Conservation (phyloP, 2,888 invertebrate species). For the Odontomyia ornata region DNA sequence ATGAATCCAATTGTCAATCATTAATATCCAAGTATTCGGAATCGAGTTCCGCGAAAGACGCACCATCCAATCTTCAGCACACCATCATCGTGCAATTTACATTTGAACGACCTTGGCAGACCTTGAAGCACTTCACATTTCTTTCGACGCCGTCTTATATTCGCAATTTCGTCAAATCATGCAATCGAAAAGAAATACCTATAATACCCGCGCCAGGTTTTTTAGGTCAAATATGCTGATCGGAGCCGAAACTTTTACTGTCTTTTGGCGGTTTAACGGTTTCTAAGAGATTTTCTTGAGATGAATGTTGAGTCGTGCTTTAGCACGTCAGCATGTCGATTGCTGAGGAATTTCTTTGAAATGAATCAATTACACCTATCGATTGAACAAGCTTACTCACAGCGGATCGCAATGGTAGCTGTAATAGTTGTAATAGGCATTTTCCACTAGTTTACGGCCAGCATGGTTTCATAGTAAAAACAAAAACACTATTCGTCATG, state of each 20-base stretch:
- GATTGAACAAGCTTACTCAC: not conserved
- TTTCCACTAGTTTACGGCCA: not conserved
- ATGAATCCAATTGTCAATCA: too few species aligned
- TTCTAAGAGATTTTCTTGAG: conserved; percentile 10
- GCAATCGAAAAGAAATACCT: conserved; percentile 14
- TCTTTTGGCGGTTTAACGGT: not conserved
- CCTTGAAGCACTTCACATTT: conserved; percentile 21
- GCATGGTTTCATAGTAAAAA: not conserved
- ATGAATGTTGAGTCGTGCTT: not conserved
- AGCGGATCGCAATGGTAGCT: not conserved
- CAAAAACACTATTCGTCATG: not conserved
- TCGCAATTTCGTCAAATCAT: conserved; percentile 10
- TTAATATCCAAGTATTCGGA: too few species aligned
- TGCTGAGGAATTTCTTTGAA: conserved; percentile 2
- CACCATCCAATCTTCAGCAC: too few species aligned
- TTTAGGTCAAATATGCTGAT: not conserved
- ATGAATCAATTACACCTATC: conserved; percentile 2
- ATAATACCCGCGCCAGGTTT: not conserved
- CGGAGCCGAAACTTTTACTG: not conserved
- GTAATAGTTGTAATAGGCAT: not conserved
- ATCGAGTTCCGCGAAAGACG: too few species aligned
- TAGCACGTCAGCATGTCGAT: not conserved
- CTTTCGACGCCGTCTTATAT: not conserved
- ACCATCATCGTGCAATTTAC: not conserved
- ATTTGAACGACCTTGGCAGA: not conserved